A percentile compares a stretch with the other conserved stretches of the same genome.
Evolutionary conservation across 2,797 vertebrate species (phyloP).

Genomic region (Pangasius larnaudii): DNA sequence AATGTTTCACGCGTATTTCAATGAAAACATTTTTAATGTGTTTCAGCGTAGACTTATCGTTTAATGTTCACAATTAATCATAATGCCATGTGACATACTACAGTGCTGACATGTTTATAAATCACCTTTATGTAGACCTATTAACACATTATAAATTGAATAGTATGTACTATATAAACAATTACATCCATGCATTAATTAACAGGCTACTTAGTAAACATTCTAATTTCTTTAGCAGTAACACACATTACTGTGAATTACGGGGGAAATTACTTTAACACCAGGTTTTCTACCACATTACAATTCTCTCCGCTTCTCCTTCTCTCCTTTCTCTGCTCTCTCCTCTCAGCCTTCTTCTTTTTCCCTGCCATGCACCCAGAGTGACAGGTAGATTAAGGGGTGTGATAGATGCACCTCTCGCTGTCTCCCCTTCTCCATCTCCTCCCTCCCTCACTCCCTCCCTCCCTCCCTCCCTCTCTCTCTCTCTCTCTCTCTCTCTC

Average conservation of each 20-base stretch:
- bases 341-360: constrained; percentile 32
- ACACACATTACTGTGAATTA: background rate
- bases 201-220: background rate
- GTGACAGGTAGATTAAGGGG: constrained; percentile 85
- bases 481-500: constrained; percentile 70
- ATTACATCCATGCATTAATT: background rate
- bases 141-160: background rate
- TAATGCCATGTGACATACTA: background rate
- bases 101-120: constrained; percentile 10
- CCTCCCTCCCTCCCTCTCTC: constrained; percentile 64
- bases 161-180: background rate
- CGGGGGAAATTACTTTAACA: constrained; percentile 29
- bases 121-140: background rate
- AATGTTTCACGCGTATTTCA: background rate
- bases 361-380: constrained; percentile 53
- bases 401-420: constrained; percentile 80
- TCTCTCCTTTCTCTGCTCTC: constrained; percentile 40
- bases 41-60: background rate
- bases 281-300: constrained; percentile 14
- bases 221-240: background rate
- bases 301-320: constrained; percentile 40
- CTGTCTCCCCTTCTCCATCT: constrained; percentile 71
- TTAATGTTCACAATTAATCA: constrained; percentile 3
- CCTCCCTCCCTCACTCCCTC: constrained; percentile 68
- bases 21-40: background rate